Evolutionary conservation across 2,113 vertebrate species (phyloP).

Genomic region (Solea senegalensis): DNA sequence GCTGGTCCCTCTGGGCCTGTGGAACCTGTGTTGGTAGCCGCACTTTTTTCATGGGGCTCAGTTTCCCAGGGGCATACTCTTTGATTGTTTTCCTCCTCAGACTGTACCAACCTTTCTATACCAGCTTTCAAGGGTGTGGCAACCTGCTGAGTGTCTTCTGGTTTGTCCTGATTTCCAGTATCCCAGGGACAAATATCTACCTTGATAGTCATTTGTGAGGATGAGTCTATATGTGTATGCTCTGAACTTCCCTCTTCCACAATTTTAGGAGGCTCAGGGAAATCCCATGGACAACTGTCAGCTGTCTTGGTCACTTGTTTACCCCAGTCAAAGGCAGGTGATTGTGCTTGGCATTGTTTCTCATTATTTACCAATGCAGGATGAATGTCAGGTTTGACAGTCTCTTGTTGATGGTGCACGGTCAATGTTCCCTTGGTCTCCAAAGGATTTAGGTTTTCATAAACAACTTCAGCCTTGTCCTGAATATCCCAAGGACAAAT

Average conservation of each 20-base stretch:
- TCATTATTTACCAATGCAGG: constrained; percentile 24
- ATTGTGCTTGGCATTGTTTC: constrained; percentile 20
- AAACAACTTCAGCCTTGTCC: constrained; percentile 59
- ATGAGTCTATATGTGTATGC: constrained; percentile 34
- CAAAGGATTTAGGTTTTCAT: constrained; percentile 66
- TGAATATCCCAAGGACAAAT: constrained; percentile 71
- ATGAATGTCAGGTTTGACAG: constrained; percentile 42
- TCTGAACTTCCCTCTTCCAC: constrained; percentile 54
- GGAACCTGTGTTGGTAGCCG: not conserved
- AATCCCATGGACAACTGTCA: constrained; percentile 72
- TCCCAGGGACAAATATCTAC: constrained; percentile 68
- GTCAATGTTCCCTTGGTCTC: constrained; percentile 43
- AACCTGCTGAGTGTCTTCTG: constrained; percentile 13
- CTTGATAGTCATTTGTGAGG: constrained; percentile 60
- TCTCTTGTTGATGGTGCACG: constrained; percentile 45
- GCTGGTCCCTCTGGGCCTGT: constrained; percentile 18
- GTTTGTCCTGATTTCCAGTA: constrained; percentile 35
- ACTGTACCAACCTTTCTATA: not conserved
- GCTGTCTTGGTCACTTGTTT: constrained; percentile 38
- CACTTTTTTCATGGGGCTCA: constrained; percentile 22
- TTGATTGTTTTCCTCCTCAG: constrained; percentile 4
- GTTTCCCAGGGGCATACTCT: constrained; percentile 60
- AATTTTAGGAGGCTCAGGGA: constrained; percentile 42
- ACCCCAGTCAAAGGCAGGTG: constrained; percentile 16
- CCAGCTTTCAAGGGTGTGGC: constrained; percentile 48